Conservation (phyloP, 1,140 invertebrate species). For the Solenopsis invicta region DNA sequence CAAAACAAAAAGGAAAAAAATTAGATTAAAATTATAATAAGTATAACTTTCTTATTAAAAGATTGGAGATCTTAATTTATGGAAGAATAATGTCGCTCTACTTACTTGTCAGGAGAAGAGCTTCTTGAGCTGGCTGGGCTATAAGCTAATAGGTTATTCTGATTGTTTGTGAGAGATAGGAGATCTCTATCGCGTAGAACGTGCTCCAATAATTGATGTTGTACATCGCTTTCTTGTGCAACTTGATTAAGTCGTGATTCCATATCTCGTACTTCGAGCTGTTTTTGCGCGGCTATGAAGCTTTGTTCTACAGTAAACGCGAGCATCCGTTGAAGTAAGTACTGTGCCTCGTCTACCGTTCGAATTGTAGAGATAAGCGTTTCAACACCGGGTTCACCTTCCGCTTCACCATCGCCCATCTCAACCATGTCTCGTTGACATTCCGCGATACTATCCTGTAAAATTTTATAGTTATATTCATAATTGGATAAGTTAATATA, state of each 20-base stretch:
- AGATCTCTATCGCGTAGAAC: constrained; percentile 88
- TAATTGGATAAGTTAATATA: too few relatives aligned
- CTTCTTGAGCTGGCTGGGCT: constrained; percentile 85
- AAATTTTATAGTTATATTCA: neutral
- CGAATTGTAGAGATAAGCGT: constrained; percentile 82
- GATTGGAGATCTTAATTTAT: neutral
- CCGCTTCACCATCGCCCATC: constrained; percentile 88
- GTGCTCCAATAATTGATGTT: constrained; percentile 93
- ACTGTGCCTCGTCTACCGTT: constrained; percentile 91
- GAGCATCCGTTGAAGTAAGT: constrained; percentile 93
- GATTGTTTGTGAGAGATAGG: constrained; percentile 81
- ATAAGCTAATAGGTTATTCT: constrained; percentile 78
- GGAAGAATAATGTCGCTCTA: constrained; percentile 34
- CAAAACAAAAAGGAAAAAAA: too few relatives aligned
- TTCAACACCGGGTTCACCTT: constrained; percentile 83
- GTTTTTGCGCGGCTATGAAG: constrained; percentile 92
- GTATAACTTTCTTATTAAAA: too few relatives aligned
- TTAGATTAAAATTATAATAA: too few relatives aligned
- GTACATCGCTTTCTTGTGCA: constrained; percentile 92
- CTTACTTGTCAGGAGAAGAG: constrained; percentile 85
- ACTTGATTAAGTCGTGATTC: constrained; percentile 91
- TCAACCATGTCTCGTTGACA: constrained; percentile 96
- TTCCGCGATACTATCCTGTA: constrained; percentile 94
- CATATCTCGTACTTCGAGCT: constrained; percentile 91
- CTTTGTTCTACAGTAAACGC: constrained; percentile 93